Evolutionary conservation across 2,797 vertebrate genomes (phyloP).

Genomic region (Gastrophryne carolinensis): DNA sequence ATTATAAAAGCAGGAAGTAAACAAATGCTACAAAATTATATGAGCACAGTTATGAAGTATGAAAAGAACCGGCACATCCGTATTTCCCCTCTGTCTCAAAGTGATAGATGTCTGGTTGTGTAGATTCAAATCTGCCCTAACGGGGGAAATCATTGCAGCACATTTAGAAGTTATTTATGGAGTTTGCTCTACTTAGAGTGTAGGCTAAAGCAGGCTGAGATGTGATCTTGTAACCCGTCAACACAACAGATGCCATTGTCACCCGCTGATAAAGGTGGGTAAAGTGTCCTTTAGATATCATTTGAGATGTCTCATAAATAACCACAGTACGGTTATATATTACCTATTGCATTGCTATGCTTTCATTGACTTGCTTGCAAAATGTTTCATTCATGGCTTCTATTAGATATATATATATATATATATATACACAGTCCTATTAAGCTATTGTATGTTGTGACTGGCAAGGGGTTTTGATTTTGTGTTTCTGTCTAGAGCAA

Average conservation of each 20-base stretch:
- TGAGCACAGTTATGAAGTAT: too few relatives aligned
- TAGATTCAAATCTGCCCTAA: slow-evolving; percentile 30
- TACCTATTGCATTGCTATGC: slow-evolving; percentile 7
- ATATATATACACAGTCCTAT: too few relatives aligned
- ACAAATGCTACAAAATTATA: too few relatives aligned
- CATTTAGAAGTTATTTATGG: slow-evolving; percentile 34
- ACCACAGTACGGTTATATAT: slow-evolving; percentile 9
- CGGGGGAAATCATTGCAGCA: slow-evolving; percentile 34
- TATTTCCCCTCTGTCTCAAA: slow-evolving; percentile 9
- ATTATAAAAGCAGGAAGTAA: too few relatives aligned
- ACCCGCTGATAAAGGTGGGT: slow-evolving; percentile 17
- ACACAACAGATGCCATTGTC: slow-evolving; percentile 39
- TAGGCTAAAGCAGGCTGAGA: slow-evolving; percentile 13
- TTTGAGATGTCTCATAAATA: slow-evolving; percentile 34
- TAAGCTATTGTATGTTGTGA: too few relatives aligned
- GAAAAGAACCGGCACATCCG: not conserved
- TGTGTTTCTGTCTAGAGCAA: too few relatives aligned
- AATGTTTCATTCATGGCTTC: too few relatives aligned
- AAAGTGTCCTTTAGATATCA: slow-evolving; percentile 42
- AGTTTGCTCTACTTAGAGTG: not conserved
- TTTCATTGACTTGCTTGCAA: not conserved
- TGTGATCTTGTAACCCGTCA: slow-evolving; percentile 27
- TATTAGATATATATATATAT: too few relatives aligned
- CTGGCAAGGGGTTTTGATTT: too few relatives aligned
- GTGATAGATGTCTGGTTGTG: slow-evolving; percentile 17